Conservation (phyloP, 2,888 invertebrate genomes). For the Hirtodrosophila confusa region DNA sequence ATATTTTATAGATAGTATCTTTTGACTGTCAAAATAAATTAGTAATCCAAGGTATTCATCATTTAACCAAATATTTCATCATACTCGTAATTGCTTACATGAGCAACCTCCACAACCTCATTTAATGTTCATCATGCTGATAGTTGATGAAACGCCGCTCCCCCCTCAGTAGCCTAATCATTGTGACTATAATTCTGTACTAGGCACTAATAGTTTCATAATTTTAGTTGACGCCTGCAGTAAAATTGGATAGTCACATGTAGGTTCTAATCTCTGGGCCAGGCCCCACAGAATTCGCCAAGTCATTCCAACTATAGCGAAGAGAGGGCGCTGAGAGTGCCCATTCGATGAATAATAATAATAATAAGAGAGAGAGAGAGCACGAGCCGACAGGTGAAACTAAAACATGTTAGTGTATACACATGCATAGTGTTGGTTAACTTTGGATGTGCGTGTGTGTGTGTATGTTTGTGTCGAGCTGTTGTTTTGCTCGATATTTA, state of each 20-base stretch:
- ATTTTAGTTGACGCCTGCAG: conserved; percentile 1
- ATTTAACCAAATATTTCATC: no score
- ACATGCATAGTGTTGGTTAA: conserved; percentile 10
- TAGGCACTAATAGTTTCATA: conserved; percentile 26
- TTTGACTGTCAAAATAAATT: no score
- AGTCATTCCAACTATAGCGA: conserved; percentile 32
- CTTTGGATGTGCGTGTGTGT: not conserved
- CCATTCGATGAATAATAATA: conserved; percentile 2
- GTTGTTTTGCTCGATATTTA: conserved; percentile 35
- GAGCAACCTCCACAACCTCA: no score
- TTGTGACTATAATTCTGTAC: conserved; percentile 27
- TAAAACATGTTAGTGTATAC: conserved; percentile 31
- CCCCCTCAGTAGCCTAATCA: conserved; percentile 10
- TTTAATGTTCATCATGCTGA: not conserved
- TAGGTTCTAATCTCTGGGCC: conserved; percentile 38
- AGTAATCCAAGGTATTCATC: no score
- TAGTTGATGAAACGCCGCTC: not conserved
- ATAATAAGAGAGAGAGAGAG: conserved; percentile 6
- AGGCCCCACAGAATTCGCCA: conserved; percentile 19
- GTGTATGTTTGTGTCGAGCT: conserved; percentile 2
- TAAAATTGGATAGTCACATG: conserved; percentile 42
- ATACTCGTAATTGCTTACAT: no score
- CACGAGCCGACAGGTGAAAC: conserved; percentile 40
- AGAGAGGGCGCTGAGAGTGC: not conserved
- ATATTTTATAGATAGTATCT: no score